Conservation (phyloP, 2,888 invertebrate genomes). For the Drosophila melanosoma region DNA sequence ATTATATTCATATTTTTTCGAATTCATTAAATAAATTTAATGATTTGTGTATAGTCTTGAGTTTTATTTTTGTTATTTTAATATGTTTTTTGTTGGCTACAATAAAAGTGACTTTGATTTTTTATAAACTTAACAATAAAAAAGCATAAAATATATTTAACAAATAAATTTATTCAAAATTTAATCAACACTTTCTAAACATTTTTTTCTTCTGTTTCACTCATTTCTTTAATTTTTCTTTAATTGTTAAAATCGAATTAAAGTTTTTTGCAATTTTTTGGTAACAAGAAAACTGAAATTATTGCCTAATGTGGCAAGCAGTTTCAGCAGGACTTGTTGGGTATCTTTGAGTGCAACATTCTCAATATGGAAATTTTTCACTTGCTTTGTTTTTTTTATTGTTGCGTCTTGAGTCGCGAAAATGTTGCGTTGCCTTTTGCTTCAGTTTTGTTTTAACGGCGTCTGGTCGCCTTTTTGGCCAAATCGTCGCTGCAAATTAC, state of each 20-base stretch:
- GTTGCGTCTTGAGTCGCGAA: conserved; percentile 69
- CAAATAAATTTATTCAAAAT: too few species aligned
- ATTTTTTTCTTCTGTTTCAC: background rate
- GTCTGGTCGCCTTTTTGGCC: conserved; percentile 59
- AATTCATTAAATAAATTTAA: background rate
- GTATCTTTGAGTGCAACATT: conserved; percentile 8
- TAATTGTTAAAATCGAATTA: too few species aligned
- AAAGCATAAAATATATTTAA: too few species aligned
- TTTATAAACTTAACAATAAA: background rate
- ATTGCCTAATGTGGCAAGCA: background rate
- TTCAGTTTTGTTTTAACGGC: conserved; percentile 61
- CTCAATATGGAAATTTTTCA: background rate
- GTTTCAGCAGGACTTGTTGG: background rate
- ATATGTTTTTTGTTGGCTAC: background rate
- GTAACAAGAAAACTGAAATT: background rate
- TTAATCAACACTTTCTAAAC: background rate
- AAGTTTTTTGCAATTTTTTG: too few species aligned
- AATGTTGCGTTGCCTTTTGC: conserved; percentile 63
- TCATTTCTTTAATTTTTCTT: background rate
- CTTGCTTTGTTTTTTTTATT: background rate
- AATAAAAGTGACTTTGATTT: background rate
- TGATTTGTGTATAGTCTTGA: background rate
- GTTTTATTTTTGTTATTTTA: background rate
- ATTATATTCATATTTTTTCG: too few species aligned
- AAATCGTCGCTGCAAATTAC: conserved; percentile 77